Evolutionary conservation across 2,797 vertebrate genomes (phyloP), one percentile per base, ranked within the genome.

Genomic region (Cercopithecus diana): DNA sequence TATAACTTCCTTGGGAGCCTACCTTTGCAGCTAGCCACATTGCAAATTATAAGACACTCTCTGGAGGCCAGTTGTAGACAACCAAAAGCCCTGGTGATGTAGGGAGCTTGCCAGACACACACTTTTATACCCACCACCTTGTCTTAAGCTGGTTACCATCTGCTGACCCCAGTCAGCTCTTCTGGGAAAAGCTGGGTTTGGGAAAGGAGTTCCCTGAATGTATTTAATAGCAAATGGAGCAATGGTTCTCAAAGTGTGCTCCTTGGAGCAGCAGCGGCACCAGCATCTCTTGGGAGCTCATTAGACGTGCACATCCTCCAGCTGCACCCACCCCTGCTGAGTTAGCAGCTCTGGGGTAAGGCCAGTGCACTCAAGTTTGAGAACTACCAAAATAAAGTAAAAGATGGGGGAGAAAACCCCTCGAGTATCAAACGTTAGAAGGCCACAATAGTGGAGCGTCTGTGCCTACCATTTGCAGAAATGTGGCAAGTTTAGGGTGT

Each of bases 401-500:
- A 55, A 87, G 41, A 3, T 2, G 33, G n/a, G 28, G 19, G 1
- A 26, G 24, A 28, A 19, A 22, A n/a, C 13, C 14, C 36, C 43
- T 85, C 28, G 0, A 4, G 50, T 22, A 20, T 24, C 84, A 58
- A 24, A 28, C 2, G 24, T 50, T 45, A 2, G 61, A 70, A n/a
- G 30, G n/a, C 30, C 36, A 33, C 5, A 19, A 28, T 39, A 33
- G n/a, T n/a, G 28, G 30, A 33, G 36, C 0, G 0, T 43, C 72
- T 39, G 0, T 1, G 2, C 39, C 45, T 24, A 4, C 50, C 24
- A 1, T 33, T n/a, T 0, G 6, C 15, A 4, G 50, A 39, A 2
- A 0, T 33, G 26, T 45, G 75, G 45, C 15, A 55, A 26, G 55
- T 58, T 48, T 52, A 26, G 4, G 22, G 48, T 43, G 26, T 64